phyloP scores from a whole-genome alignment of 2,888 invertebrate genomes.

The Xanthorhoe spadicearia region DNA sequence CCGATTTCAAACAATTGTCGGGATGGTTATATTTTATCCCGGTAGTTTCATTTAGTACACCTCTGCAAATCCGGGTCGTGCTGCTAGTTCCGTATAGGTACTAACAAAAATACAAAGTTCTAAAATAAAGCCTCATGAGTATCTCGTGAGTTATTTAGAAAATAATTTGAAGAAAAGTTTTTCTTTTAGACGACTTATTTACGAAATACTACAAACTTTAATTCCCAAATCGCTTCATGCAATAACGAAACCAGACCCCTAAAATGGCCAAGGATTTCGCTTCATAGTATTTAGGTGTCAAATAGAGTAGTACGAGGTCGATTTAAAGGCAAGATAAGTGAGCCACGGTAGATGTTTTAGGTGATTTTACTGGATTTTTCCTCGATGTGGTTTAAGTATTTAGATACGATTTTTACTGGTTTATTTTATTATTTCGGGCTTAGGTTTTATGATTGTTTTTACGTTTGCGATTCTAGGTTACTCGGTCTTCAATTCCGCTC shows the following conservation, averaged over 20 bases:
- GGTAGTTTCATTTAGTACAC: no score
- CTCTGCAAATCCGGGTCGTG: no score
- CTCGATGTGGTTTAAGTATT: conserved; percentile 27
- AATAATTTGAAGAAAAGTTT: conserved; percentile 2
- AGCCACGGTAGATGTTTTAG: conserved; percentile 49
- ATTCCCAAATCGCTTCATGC: conserved; percentile 18
- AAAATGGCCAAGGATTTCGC: conserved; percentile 62
- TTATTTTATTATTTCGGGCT: conserved; percentile 22
- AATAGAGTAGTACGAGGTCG: conserved; percentile 69
- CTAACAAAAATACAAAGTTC: background rate
- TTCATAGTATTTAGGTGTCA: conserved; percentile 73
- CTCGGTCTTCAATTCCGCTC: background rate
- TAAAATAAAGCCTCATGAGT: background rate
- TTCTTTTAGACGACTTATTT: background rate
- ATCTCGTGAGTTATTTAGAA: background rate
- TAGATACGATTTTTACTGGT: conserved; percentile 22
- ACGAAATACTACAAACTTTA: background rate
- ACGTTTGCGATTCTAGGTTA: background rate
- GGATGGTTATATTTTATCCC: no score
- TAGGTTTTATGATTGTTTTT: conserved; percentile 1
- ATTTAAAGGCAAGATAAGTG: conserved; percentile 66
- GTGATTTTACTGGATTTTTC: conserved; percentile 51
- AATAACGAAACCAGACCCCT: conserved; percentile 19
- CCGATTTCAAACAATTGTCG: no score
- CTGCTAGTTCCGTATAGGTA: no score